Base-by-base conservation (phyloP, 1,140 invertebrate genomes). In the Matsumurasca onukii region DNA sequence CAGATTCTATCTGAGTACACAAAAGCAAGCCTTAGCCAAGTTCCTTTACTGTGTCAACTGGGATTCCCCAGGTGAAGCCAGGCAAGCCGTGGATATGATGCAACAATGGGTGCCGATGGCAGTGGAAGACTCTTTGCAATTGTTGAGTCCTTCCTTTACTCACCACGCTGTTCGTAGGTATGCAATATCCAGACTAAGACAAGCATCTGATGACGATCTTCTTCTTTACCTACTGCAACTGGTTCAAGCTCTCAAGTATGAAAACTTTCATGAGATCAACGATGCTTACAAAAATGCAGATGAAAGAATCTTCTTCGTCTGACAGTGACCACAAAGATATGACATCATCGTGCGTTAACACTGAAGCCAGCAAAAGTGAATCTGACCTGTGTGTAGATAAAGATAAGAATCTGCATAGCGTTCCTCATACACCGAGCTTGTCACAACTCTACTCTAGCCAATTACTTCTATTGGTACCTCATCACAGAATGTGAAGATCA, bases 11-110 rank as follows among this genome's bases (percentile, higher is more conserved):
- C 80, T 97, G n/a, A 91, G 89, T 30, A 90, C 85, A 27, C 91
- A 96, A 70, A 93, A 94, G 71, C 93, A 87, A 78, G 98, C 97
- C 0, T 81, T 99, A 15, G 94, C 95, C 0, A 99, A 99, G 81
- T 99, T 99, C 80, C 82, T 99, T 1, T 97, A 98, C 81, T 98
- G 97, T 79, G 95, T 99, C 22, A 99, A 98, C 77, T 99, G 98
- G 97, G 89, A 89, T 74, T 81, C 89, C 31, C 74, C 81, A 72
- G 84, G 85, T 67, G 95, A 98, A 82, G 93, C 90, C 0, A 88
- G 90, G 24, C 95, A 98, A 77, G 97, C 97, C 0, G 80, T 98
- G 25, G 89, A 94, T 71, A 88, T 99, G 84, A 82, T 99, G 71
- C 83, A 88, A 70, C 85, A 89, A 57, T 99, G 98, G 98, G 86